These are phyloP conservation scores for Okamejei kenojei DNA, from an alignment of 2,797 vertebrate genomes.

Conservation along the genomic window DNA sequence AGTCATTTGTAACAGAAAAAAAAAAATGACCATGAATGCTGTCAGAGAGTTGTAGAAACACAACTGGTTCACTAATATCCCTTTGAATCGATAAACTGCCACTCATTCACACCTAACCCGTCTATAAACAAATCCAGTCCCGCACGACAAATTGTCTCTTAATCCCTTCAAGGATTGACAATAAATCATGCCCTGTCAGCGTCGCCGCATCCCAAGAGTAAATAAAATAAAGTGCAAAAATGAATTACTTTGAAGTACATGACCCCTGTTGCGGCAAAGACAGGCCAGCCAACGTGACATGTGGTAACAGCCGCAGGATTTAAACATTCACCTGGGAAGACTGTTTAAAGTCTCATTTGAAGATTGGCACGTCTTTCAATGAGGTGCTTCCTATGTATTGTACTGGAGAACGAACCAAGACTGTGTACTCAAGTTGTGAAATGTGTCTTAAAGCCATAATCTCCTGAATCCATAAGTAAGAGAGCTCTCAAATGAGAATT, in stretches of 20 bases:
- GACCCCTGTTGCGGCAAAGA: neutral
- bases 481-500: neutral
- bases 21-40: slow-evolving; percentile 13
- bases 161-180: neutral
- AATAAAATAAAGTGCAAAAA: slow-evolving; percentile 14
- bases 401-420: neutral
- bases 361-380: neutral
- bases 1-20: neutral
- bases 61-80: slow-evolving; percentile 28
- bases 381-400: neutral
- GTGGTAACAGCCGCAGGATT: neutral
- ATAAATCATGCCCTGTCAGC: slow-evolving; percentile 6
- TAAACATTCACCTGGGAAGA: neutral
- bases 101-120: slow-evolving; percentile 7
- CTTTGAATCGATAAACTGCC: neutral
- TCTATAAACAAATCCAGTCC: slow-evolving; percentile 5
- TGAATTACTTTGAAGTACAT: neutral
- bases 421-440: neutral
- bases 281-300: neutral
- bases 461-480: neutral
- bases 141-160: neutral
- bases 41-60: slow-evolving; percentile 27
- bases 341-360: neutral
- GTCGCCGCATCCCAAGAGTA: neutral
- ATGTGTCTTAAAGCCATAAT: neutral